These are phyloP conservation scores for Enteromius anoplus DNA, from an alignment of 2,797 vertebrate species.

Conservation along the genomic window DNA sequence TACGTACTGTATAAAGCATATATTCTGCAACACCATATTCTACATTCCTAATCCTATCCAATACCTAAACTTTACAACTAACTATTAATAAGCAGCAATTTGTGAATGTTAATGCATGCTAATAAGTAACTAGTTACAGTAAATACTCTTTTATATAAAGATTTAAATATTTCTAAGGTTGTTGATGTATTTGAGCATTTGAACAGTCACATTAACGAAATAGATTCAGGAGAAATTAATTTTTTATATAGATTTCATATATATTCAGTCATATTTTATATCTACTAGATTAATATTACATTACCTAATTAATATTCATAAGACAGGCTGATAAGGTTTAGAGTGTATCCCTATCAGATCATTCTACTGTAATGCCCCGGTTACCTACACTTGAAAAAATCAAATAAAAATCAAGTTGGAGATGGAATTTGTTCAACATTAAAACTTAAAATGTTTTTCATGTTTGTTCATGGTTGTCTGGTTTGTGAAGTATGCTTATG, in stretches of 20 bases:
- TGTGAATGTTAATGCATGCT: too few species aligned
- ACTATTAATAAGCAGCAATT: too few species aligned
- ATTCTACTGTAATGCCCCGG: background rate
- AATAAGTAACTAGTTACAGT: too few species aligned
- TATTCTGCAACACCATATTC: too few species aligned
- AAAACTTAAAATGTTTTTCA: slow-evolving; percentile 4
- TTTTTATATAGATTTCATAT: background rate
- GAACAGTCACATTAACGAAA: background rate
- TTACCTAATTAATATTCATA: background rate
- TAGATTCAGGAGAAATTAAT: background rate
- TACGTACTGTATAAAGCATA: too few species aligned
- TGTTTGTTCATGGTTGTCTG: slow-evolving; percentile 8
- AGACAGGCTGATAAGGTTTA: background rate
- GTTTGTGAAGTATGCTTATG: background rate
- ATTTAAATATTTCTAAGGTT: background rate
- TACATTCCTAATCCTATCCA: too few species aligned
- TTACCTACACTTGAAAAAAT: too few species aligned
- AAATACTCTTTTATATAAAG: background rate
- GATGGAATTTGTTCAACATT: background rate
- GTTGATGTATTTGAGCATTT: background rate
- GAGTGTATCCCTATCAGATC: background rate
- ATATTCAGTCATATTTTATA: background rate
- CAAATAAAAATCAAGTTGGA: too few species aligned
- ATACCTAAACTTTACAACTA: too few species aligned
- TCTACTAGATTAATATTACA: background rate